Conservation (phyloP, 2,888 invertebrate species). For the Hyppa rectilinea region DNA sequence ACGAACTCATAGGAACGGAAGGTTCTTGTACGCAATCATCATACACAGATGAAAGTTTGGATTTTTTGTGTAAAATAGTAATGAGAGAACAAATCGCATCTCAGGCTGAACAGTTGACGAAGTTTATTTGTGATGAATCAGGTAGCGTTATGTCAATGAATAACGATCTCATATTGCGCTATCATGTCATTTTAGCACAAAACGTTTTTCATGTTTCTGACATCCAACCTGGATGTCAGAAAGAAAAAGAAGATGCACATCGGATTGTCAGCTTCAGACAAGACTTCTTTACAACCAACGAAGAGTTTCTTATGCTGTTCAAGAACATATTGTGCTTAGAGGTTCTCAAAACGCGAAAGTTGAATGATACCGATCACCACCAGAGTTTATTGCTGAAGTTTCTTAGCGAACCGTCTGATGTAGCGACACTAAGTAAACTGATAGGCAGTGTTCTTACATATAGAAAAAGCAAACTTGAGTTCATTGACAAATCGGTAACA, state of each 20-base stretch:
- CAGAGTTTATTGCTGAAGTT: constrained; percentile 16
- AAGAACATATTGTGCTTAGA: constrained; percentile 37
- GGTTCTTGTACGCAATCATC: constrained; percentile 16
- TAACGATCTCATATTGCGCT: constrained; percentile 49
- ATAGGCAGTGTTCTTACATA: constrained; percentile 26
- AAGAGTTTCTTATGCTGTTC: constrained; percentile 40
- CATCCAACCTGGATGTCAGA: constrained; percentile 20
- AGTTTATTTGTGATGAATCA: constrained; percentile 26
- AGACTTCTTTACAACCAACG: constrained; percentile 44
- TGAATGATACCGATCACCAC: neutral
- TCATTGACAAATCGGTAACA: constrained; percentile 26
- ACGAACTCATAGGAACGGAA: constrained; percentile 49
- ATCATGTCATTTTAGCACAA: constrained; percentile 52
- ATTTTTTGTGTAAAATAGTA: constrained; percentile 43
- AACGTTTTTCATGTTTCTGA: constrained; percentile 50
- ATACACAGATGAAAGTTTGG: constrained; percentile 32
- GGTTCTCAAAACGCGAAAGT: constrained; percentile 28
- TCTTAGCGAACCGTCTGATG: constrained; percentile 9
- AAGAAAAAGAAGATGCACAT: too few species aligned
- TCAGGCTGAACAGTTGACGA: constrained; percentile 40
- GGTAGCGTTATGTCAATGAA: constrained; percentile 34
- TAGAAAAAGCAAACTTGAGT: constrained; percentile 39
- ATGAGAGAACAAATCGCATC: constrained; percentile 37
- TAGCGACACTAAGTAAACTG: constrained; percentile 19
- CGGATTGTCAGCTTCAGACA: constrained; percentile 41